Conservation (phyloP, 2,888 invertebrate species). For the Scrobipalpa costella region DNA sequence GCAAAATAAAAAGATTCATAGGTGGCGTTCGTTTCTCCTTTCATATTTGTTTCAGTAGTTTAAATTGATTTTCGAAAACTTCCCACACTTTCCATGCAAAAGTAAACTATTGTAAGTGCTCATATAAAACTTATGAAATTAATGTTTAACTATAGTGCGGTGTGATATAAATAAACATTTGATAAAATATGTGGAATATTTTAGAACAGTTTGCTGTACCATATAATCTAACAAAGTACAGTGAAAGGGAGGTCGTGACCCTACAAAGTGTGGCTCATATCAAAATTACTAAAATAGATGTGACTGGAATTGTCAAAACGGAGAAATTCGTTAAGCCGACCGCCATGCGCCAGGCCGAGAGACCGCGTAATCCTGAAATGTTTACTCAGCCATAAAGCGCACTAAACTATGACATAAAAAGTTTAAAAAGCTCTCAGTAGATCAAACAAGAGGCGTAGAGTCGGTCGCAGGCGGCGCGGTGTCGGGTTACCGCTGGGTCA, state of each 20-base stretch:
- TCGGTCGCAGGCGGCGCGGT: slow-evolving; percentile 72
- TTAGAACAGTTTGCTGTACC: too few species aligned
- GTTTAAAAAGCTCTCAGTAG: slow-evolving; percentile 81
- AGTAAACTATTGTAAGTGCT: slow-evolving; percentile 16
- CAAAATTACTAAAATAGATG: slow-evolving; percentile 42
- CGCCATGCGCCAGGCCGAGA: slow-evolving; percentile 52
- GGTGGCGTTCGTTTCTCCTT: slow-evolving; percentile 55
- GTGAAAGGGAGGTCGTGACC: background rate
- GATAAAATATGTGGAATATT: too few species aligned
- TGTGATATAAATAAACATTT: too few species aligned
- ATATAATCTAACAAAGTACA: background rate
- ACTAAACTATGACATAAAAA: slow-evolving; percentile 79
- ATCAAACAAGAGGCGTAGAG: slow-evolving; percentile 77
- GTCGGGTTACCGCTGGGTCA: slow-evolving; percentile 71
- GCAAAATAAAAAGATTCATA: slow-evolving; percentile 37
- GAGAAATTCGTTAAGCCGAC: slow-evolving; percentile 49
- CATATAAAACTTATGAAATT: background rate
- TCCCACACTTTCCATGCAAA: slow-evolving; percentile 4
- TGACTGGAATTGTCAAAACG: slow-evolving; percentile 42
- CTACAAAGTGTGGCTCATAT: slow-evolving; percentile 36
- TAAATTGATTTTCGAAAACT: slow-evolving; percentile 45
- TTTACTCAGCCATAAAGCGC: slow-evolving; percentile 76
- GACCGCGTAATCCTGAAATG: slow-evolving; percentile 63
- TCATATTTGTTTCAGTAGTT: slow-evolving; percentile 44
- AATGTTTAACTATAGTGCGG: too few species aligned